These are phyloP conservation scores for Maconellicoccus hirsutus DNA, from an alignment of 1,140 invertebrate genomes.

Conservation along the genomic window DNA sequence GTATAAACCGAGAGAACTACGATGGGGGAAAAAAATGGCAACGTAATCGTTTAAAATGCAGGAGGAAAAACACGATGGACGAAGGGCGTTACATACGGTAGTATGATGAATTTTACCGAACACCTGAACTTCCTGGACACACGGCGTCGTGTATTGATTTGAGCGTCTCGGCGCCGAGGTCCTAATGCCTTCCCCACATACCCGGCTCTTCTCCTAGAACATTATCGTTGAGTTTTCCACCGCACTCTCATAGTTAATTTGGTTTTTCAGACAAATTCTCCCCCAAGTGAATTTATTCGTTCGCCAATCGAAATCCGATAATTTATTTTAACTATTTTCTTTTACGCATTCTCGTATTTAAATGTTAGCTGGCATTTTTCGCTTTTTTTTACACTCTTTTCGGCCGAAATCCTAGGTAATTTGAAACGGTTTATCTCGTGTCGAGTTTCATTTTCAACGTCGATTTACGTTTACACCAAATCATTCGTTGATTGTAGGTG, in stretches of 20 bases:
- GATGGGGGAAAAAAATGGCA: neutral
- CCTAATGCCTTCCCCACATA: neutral
- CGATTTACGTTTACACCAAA: no score
- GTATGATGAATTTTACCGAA: conserved; percentile 9
- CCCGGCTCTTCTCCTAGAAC: neutral
- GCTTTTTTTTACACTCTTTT: no score
- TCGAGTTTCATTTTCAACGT: no score
- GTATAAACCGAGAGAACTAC: neutral
- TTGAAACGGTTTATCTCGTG: no score
- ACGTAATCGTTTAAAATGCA: neutral
- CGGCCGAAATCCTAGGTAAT: no score
- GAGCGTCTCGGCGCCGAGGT: conserved; percentile 5
- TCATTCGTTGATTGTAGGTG: no score
- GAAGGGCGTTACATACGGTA: neutral
- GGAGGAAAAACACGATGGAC: neutral
- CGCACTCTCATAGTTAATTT: neutral
- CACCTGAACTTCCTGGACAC: conserved; percentile 2
- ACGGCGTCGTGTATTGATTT: conserved; percentile 3
- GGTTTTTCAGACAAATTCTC: neutral
- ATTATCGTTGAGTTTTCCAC: neutral
- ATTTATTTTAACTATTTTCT: neutral
- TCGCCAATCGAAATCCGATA: neutral
- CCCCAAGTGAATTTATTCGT: neutral
- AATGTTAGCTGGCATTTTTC: no score
- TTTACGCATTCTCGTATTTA: no score